phyloP scores from a whole-genome alignment of 2,888 invertebrate genomes.

The Plebejus argus region DNA sequence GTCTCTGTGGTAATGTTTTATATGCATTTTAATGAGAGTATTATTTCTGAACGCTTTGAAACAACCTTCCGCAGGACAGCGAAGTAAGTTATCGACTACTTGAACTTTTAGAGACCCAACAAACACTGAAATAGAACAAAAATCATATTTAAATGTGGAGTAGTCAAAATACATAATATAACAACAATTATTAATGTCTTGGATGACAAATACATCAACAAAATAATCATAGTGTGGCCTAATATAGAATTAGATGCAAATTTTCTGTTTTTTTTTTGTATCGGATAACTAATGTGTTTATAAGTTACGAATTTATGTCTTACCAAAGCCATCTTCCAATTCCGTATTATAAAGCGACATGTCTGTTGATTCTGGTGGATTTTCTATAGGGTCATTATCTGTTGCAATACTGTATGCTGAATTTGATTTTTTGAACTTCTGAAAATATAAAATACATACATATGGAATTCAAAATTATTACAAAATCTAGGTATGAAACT shows the following conservation, averaged over 20 bases:
- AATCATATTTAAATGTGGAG: background rate
- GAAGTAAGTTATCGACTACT: conserved; percentile 84
- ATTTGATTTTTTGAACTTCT: background rate
- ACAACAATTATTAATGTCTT: no score
- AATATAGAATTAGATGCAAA: no score
- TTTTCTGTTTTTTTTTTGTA: no score
- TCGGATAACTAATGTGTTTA: no score
- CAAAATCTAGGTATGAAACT: no score
- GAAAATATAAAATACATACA: background rate
- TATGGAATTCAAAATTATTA: no score
- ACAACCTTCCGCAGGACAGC: conserved; percentile 91
- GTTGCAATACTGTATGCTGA: conserved; percentile 12
- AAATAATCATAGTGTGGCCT: no score
- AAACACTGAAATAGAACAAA: conserved; percentile 62
- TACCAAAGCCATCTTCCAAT: conserved; percentile 70
- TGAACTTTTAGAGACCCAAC: conserved; percentile 83
- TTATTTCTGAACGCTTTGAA: conserved; percentile 95
- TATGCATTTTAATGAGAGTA: conserved; percentile 94
- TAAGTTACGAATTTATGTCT: conserved; percentile 34
- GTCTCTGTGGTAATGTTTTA: conserved; percentile 96
- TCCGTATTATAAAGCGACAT: conserved; percentile 45
- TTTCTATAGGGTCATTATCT: conserved; percentile 38
- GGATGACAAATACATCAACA: no score
- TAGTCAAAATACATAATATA: no score
- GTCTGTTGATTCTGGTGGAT: conserved; percentile 21